These are phyloP conservation scores for Orchesella flavescens DNA, from an alignment of 2,888 invertebrate species.

Conservation along the genomic window DNA sequence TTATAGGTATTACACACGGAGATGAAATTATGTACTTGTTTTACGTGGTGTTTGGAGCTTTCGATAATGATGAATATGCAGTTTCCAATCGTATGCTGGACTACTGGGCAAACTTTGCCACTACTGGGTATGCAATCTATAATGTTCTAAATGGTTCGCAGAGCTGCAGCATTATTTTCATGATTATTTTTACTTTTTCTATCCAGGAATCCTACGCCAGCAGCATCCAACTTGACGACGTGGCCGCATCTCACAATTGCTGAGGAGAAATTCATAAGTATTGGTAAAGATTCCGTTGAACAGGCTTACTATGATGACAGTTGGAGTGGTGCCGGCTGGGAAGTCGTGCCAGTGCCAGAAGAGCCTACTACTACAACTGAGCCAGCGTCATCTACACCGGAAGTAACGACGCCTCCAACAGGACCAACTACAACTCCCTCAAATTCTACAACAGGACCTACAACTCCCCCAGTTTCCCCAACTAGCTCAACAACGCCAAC, in stretches of 20 bases:
- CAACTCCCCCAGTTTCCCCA: background rate
- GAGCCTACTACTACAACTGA: background rate
- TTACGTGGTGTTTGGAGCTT: slow-evolving; percentile 63
- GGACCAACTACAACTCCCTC: background rate
- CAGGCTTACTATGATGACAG: slow-evolving; percentile 37
- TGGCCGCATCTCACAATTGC: slow-evolving; percentile 29
- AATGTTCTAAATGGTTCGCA: background rate
- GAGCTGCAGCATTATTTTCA: background rate
- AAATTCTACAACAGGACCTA: background rate
- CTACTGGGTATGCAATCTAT: slow-evolving; percentile 62
- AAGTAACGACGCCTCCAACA: background rate
- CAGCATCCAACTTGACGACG: background rate
- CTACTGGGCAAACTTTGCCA: slow-evolving; percentile 76
- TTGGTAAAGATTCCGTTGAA: slow-evolving; percentile 16
- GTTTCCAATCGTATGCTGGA: slow-evolving; percentile 76
- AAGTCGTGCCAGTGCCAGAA: slow-evolving; percentile 32
- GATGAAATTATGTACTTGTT: slow-evolving; percentile 80
- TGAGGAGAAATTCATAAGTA: slow-evolving; percentile 26
- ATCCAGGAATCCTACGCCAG: slow-evolving; percentile 47
- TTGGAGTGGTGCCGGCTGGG: slow-evolving; percentile 42
- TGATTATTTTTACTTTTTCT: too few species aligned
- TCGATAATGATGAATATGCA: slow-evolving; percentile 72
- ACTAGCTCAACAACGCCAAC: background rate
- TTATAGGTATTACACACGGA: slow-evolving; percentile 77
- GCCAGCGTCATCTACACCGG: background rate